Percentiles rank a stretch among this genome's conserved stretches.
phyloP scores from a whole-genome alignment of 2,888 invertebrate genomes.

The Hemithea aestivaria region DNA sequence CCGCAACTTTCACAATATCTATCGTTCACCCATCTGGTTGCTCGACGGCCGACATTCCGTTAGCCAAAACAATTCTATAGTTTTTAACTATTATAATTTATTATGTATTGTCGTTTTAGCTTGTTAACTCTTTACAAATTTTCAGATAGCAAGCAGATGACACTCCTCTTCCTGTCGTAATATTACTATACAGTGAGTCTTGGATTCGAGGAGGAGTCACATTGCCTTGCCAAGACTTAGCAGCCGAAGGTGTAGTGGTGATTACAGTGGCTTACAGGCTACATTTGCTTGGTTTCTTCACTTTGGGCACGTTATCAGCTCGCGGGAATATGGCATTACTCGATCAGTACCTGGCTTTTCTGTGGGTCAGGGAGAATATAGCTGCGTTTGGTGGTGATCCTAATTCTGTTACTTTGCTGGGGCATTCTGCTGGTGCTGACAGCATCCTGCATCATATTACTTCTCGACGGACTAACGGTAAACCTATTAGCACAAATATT shows the following conservation, averaged over 20 bases:
- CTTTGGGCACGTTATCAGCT: conserved; percentile 72
- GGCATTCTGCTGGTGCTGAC: conserved; percentile 89
- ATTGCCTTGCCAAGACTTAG: conserved; percentile 84
- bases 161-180: conserved; percentile 81
- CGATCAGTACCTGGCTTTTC: conserved; percentile 89
- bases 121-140: conserved; percentile 24
- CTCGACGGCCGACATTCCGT: no score
- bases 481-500: conserved; percentile 8
- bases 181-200: conserved; percentile 83
- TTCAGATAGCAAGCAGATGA: conserved; percentile 73
- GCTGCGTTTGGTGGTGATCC: conserved; percentile 89
- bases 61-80: no score
- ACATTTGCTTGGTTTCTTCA: conserved; percentile 85
- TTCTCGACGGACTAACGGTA: conserved; percentile 83
- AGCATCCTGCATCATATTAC: conserved; percentile 83
- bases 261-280: conserved; percentile 85
- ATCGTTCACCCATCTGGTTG: no score
- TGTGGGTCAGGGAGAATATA: conserved; percentile 88
- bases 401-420: conserved; percentile 87
- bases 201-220: conserved; percentile 75
- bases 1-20: no score
- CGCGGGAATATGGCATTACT: conserved; percentile 92
- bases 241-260: conserved; percentile 84
- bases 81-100: no score
- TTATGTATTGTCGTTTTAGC: no score